phyloP scores from a whole-genome alignment of 2,888 invertebrate species.

The Apotomis turbidana region DNA sequence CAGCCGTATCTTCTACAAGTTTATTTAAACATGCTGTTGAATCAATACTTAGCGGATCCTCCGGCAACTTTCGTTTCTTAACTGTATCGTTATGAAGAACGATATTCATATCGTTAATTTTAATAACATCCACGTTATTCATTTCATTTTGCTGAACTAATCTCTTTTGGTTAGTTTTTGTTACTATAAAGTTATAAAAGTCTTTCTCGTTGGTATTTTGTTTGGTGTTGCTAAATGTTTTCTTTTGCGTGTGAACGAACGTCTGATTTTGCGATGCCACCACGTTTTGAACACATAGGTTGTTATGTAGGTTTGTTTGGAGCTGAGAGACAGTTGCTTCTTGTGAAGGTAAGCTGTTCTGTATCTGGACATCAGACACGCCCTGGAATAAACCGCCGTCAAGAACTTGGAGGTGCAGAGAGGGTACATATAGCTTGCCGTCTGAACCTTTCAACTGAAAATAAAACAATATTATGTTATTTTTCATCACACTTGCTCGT shows the following conservation, averaged over 20 bases:
- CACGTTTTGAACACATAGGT: too few species aligned
- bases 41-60: not conserved
- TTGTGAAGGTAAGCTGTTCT: not conserved
- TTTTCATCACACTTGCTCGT: too few species aligned
- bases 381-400: not conserved
- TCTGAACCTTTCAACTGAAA: constrained; percentile 10
- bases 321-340: not conserved
- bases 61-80: not conserved
- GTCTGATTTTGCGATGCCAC: too few species aligned
- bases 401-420: constrained; percentile 1
- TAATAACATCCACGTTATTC: constrained; percentile 6
- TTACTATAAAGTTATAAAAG: constrained; percentile 6
- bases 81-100: not conserved
- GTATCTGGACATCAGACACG: not conserved
- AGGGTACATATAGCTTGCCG: constrained; percentile 20
- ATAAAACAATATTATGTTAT: not conserved
- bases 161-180: not conserved
- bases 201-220: not conserved
- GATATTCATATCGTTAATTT: constrained; percentile 19
- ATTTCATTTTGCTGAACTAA: not conserved
- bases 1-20: not conserved
- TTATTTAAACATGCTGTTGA: too few species aligned
- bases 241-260: not conserved
- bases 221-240: not conserved
- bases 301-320: not conserved